Conservation (phyloP, 1,140 invertebrate genomes). For the Drosophila varians region DNA sequence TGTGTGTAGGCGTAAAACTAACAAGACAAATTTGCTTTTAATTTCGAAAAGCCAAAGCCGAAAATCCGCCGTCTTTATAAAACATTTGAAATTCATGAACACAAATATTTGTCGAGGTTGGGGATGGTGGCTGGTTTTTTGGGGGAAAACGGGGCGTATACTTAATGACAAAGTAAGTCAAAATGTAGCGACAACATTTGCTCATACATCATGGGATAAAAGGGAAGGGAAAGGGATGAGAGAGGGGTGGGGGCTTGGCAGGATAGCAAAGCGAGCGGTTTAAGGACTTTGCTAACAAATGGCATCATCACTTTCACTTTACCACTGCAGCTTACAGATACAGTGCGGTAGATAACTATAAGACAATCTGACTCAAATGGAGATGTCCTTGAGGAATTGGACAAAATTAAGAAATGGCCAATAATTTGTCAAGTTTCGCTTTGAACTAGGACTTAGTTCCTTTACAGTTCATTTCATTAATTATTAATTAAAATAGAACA, state of each 20-base stretch:
- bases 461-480: background rate
- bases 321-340: constrained; percentile 15
- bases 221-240: background rate
- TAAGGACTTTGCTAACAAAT: constrained; percentile 66
- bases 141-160: background rate
- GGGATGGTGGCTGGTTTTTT: background rate
- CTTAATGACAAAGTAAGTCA: constrained; percentile 55
- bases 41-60: constrained; percentile 41
- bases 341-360: constrained; percentile 30
- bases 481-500: background rate
- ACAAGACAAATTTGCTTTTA: constrained; percentile 72
- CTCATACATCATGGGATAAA: constrained; percentile 37
- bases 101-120: constrained; percentile 32
- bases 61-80: constrained; percentile 4
- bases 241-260: background rate
- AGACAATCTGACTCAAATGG: background rate
- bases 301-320: constrained; percentile 65
- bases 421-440: too few relatives aligned
- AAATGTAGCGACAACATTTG: constrained; percentile 56
- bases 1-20: constrained; percentile 24
- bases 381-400: too few relatives aligned
- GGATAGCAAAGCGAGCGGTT: constrained; percentile 30
- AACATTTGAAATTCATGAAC: constrained; percentile 56
- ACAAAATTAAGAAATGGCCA: too few relatives aligned
- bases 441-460: too few relatives aligned